Evolutionary conservation across 2,888 invertebrate species (phyloP).

Genomic region (Pachymerium ferrugineum): DNA sequence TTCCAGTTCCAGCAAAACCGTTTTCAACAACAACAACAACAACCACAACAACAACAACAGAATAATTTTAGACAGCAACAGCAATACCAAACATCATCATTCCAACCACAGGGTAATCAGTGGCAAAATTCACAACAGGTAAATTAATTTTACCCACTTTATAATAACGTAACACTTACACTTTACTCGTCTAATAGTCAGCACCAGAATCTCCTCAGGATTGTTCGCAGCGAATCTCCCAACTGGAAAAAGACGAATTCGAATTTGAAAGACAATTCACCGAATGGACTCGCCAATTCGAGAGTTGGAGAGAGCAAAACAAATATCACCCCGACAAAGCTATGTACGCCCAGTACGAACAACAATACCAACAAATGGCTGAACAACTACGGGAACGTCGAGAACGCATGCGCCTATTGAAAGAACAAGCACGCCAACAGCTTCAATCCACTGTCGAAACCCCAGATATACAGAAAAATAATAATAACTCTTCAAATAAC

Average conservation of each 20-base stretch:
- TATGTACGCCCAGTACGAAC: slow-evolving; percentile 59
- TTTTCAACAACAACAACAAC: not conserved
- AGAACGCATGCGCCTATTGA: slow-evolving; percentile 65
- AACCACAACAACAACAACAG: not conserved
- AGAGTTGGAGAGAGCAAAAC: slow-evolving; percentile 85
- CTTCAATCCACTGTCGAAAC: not conserved
- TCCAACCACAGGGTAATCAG: not conserved
- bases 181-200: too few relatives aligned
- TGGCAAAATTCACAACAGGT: not conserved
- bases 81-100: not conserved
- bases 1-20: not conserved
- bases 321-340: slow-evolving; percentile 82
- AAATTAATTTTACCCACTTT: not conserved
- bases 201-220: slow-evolving; percentile 2
- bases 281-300: slow-evolving; percentile 87
- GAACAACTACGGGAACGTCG: slow-evolving; percentile 70
- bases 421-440: slow-evolving; percentile 7
- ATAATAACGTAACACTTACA: too few relatives aligned
- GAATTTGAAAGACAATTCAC: slow-evolving; percentile 82
- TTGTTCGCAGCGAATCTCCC: not conserved
- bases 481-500: too few relatives aligned
- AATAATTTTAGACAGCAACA: too few relatives aligned
- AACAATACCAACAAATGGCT: slow-evolving; percentile 79
- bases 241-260: slow-evolving; percentile 45
- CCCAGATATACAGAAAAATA: not conserved